Conservation (phyloP, 2,113 vertebrate genomes). For the Piliocolobus tephrosceles region DNA sequence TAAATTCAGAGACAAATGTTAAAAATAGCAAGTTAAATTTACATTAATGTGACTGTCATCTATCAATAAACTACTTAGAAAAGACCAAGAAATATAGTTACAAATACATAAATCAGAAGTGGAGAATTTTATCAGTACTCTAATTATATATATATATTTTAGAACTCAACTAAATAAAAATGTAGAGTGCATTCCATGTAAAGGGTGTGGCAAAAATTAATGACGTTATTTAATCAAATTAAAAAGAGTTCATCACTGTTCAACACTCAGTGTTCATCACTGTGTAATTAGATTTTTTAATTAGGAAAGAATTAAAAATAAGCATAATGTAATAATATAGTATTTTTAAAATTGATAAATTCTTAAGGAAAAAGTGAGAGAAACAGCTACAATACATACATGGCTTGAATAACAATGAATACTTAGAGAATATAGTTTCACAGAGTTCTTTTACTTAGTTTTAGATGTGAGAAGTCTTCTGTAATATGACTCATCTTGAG, state of each 20-base stretch:
- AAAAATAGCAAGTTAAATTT: background rate
- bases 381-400: fast-evolving
- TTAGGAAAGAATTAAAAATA: background rate
- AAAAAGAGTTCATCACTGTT: no score
- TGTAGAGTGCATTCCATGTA: fast-evolving
- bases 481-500: background rate
- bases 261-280: no score
- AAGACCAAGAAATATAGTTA: no score
- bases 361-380: background rate
- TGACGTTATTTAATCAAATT: background rate
- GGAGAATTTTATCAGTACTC: no score
- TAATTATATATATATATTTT: fast-evolving
- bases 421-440: background rate
- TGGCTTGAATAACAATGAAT: no score
- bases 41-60: fast-evolving
- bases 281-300: background rate
- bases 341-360: background rate
- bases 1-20: background rate
- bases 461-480: background rate
- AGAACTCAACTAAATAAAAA: background rate
- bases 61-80: background rate
- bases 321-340: background rate
- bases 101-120: background rate
- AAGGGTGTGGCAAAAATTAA: background rate
- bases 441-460: fast-evolving